These are phyloP conservation scores for Oreochromis tanganicae DNA, from an alignment of 2,113 vertebrate genomes.

Conservation along the genomic window DNA sequence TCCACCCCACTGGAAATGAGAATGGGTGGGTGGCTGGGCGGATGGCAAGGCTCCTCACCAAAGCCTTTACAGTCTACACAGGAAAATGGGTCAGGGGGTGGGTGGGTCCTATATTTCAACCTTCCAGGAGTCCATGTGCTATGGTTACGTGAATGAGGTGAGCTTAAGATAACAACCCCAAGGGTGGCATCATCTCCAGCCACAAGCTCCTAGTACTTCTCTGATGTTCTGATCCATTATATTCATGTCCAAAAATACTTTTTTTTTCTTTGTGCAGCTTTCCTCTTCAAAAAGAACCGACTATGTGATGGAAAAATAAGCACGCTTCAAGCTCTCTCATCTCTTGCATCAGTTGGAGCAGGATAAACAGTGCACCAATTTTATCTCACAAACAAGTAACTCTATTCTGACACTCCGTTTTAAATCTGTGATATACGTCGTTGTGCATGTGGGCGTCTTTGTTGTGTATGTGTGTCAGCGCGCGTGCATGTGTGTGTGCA, in stretches of 20 bases:
- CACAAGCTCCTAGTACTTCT: not conserved
- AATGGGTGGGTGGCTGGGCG: not conserved
- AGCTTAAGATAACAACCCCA: not conserved
- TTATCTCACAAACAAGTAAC: constrained; percentile 13
- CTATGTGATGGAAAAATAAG: not conserved
- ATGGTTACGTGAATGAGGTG: constrained; percentile 5
- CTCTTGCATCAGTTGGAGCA: not conserved
- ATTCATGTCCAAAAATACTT: not conserved
- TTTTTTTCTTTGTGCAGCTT: not conserved
- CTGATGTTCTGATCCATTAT: not conserved
- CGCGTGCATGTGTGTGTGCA: constrained; percentile 6
- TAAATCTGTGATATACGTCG: constrained; percentile 36
- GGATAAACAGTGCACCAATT: constrained; percentile 16
- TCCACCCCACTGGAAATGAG: constrained; percentile 61
- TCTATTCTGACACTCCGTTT: constrained; percentile 41
- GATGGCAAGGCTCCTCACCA: not conserved
- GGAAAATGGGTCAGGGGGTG: constrained; percentile 61
- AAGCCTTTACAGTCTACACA: not conserved
- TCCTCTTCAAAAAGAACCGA: not conserved
- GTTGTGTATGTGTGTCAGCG: constrained; percentile 8
- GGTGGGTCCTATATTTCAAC: not conserved
- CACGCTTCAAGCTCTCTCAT: not conserved
- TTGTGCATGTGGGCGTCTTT: constrained; percentile 24
- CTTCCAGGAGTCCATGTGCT: not conserved
- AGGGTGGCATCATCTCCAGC: constrained; percentile 17